Conservation (phyloP, 2,888 invertebrate species). For the Antheraea assamensis region DNA sequence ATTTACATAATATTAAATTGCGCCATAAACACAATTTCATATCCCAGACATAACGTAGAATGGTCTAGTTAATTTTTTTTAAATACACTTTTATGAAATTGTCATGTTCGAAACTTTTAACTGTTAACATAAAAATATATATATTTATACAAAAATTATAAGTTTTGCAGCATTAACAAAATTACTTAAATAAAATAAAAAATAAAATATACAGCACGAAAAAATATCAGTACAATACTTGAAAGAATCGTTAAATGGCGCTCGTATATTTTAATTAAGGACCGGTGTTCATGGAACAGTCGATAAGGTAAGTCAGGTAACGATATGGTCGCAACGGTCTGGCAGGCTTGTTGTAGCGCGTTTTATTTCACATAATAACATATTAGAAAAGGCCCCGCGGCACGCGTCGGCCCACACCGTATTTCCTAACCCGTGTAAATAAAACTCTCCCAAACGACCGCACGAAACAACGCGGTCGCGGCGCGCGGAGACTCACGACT, state of each 20-base stretch:
- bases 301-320: conserved; percentile 63
- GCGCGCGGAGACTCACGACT: conserved; percentile 23
- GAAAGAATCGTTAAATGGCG: conserved; percentile 70
- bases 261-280: conserved; percentile 77
- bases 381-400: conserved; percentile 61
- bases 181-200: conserved; percentile 31
- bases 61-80: not conserved
- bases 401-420: conserved; percentile 51
- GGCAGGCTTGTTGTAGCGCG: conserved; percentile 50
- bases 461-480: conserved; percentile 48
- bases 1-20: not conserved
- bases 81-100: not conserved
- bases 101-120: no score
- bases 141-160: not conserved
- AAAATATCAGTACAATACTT: conserved; percentile 52
- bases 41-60: no score
- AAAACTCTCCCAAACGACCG: conserved; percentile 61
- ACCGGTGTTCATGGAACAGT: conserved; percentile 63
- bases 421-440: conserved; percentile 67
- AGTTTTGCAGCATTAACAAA: not conserved
- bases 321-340: conserved; percentile 45
- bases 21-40: not conserved
- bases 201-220: conserved; percentile 47
- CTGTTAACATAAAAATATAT: no score
- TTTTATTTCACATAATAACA: conserved; percentile 79